phyloP scores from a whole-genome alignment of 2,113 vertebrate genomes.

The Calonectris borealis region DNA sequence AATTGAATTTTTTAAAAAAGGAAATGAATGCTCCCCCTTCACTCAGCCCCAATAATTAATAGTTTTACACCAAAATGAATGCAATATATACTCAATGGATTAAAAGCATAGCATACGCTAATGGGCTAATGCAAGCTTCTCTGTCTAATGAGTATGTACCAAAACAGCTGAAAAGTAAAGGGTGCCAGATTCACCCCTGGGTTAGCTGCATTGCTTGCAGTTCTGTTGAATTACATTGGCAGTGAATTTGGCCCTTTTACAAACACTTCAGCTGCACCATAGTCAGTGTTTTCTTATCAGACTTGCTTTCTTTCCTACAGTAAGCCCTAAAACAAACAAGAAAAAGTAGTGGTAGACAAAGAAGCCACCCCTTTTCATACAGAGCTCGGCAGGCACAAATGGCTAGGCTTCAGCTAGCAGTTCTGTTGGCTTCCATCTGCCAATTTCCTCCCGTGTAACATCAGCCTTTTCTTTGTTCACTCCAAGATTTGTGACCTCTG shows the following conservation, averaged over 20 bases:
- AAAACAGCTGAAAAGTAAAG: not conserved
- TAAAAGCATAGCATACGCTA: not conserved
- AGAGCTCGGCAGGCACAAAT: not conserved
- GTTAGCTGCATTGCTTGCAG: not conserved
- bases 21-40: not conserved
- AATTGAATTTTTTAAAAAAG: not conserved
- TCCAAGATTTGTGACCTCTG: not conserved
- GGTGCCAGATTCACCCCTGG: not conserved
- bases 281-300: not conserved
- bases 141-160: not conserved
- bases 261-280: not conserved
- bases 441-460: not conserved
- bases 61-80: not conserved
- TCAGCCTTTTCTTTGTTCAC: not conserved
- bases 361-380: not conserved
- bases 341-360: not conserved
- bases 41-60: not conserved
- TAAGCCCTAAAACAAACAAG: slow-evolving; percentile 2
- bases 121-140: not conserved
- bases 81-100: not conserved
- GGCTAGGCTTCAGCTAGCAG: not conserved
- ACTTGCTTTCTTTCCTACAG: not conserved
- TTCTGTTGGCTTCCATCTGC: not conserved
- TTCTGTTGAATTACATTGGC: slow-evolving; percentile 18
- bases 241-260: not conserved